Evolutionary conservation across 2,113 vertebrate species (phyloP).

Genomic region (Hemichromis elongatus): DNA sequence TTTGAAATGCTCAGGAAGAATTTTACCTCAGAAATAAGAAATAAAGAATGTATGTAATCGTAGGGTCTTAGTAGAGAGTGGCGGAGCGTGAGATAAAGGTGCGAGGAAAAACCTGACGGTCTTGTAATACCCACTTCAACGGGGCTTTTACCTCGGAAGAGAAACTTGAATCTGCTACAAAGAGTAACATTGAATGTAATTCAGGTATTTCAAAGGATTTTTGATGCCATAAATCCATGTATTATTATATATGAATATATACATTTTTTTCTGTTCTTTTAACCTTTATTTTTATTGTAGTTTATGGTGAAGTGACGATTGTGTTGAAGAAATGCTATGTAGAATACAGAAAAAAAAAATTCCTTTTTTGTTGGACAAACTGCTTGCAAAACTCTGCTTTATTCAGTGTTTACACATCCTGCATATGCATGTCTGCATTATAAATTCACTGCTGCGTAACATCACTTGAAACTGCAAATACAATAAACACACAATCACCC

Average conservation of each 20-base stretch:
- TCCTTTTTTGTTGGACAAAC: conserved; percentile 80
- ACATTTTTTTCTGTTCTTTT: conserved; percentile 61
- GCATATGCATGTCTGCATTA: conserved; percentile 22
- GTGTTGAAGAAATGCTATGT: conserved; percentile 74
- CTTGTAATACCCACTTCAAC: conserved; percentile 65
- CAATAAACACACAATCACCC: conserved; percentile 14
- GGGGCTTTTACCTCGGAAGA: conserved; percentile 72
- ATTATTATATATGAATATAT: conserved; percentile 79
- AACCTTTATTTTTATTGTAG: conserved; percentile 74
- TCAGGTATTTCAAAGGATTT: conserved; percentile 82
- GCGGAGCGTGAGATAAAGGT: conserved; percentile 15
- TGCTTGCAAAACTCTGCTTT: conserved; percentile 27
- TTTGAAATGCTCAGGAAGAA: conserved; percentile 97
- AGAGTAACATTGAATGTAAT: conserved; percentile 96
- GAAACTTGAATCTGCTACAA: conserved; percentile 91
- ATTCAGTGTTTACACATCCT: conserved; percentile 32
- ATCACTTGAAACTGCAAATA: conserved; percentile 30
- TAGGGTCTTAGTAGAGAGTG: conserved; percentile 74
- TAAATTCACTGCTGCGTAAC: neutral
- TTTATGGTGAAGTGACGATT: conserved; percentile 77
- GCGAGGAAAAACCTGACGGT: conserved; percentile 60
- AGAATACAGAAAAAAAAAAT: conserved; percentile 57
- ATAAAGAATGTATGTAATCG: conserved; percentile 84
- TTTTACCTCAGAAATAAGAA: conserved; percentile 89
- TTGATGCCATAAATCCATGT: conserved; percentile 81